These are phyloP conservation scores for Acrocephalus arundinaceus DNA, from an alignment of 2,113 vertebrate genomes.

Conservation along the genomic window DNA sequence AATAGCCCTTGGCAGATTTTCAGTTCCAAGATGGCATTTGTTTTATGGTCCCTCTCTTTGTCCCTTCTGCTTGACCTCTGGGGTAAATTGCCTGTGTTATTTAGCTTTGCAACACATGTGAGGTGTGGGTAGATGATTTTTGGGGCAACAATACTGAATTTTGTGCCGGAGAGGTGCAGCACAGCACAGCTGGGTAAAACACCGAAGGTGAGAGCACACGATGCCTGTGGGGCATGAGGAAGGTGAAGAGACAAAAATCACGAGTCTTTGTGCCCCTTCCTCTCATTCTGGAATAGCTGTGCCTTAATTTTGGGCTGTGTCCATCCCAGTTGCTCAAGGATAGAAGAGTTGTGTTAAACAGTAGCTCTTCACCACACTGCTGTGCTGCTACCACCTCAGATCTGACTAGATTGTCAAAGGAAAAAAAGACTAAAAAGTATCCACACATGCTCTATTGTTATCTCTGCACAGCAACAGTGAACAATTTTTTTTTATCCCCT, in stretches of 20 bases:
- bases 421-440: neutral
- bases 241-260: neutral
- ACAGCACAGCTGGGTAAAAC: neutral
- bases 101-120: neutral
- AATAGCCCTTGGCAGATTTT: conserved; percentile 4
- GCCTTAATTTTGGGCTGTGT: neutral
- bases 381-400: accelerated
- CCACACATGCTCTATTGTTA: neutral
- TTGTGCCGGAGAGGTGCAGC: neutral
- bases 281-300: neutral
- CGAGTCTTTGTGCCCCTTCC: neutral
- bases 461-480: neutral
- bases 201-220: accelerated
- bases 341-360: neutral
- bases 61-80: neutral
- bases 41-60: neutral
- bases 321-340: neutral
- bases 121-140: neutral
- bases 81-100: neutral
- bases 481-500: accelerated
- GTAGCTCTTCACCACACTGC: neutral
- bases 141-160: neutral
- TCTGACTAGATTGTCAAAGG: no score
- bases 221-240: neutral
- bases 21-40: neutral